These are phyloP conservation scores for Microctenopoma stevenorrisi DNA, from an alignment of 2,797 vertebrate genomes.

Conservation along the genomic window DNA sequence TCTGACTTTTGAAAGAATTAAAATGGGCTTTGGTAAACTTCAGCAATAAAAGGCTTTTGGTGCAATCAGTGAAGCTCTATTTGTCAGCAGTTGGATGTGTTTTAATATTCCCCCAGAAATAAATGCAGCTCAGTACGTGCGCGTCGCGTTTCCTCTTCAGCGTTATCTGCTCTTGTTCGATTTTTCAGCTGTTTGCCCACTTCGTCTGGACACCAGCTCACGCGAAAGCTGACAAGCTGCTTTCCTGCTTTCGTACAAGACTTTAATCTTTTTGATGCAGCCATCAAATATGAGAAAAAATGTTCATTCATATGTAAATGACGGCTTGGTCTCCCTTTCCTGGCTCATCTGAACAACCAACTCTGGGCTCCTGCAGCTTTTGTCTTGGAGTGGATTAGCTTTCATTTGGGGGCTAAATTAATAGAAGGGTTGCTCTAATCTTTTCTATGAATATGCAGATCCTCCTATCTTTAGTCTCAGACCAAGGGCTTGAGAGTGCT, in stretches of 20 bases:
- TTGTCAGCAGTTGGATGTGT: neutral
- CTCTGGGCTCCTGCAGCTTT: slow-evolving; percentile 65
- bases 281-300: slow-evolving; percentile 58
- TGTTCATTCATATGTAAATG: slow-evolving; percentile 80
- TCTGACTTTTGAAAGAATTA: slow-evolving; percentile 26
- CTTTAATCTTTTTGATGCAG: slow-evolving; percentile 77
- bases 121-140: neutral
- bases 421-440: slow-evolving; percentile 75
- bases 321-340: slow-evolving; percentile 60
- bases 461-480: slow-evolving; percentile 72
- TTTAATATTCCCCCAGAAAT: slow-evolving; percentile 32
- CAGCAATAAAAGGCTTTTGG: slow-evolving; percentile 20
- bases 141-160: slow-evolving; percentile 4
- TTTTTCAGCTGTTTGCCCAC: slow-evolving; percentile 32
- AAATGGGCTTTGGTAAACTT: slow-evolving; percentile 21
- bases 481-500: slow-evolving; percentile 54
- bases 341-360: slow-evolving; percentile 55
- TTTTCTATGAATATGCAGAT: slow-evolving; percentile 79
- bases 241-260: slow-evolving; percentile 49
- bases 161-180: slow-evolving; percentile 40
- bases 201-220: slow-evolving; percentile 50
- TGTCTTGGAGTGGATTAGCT: slow-evolving; percentile 78
- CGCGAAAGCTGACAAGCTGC: slow-evolving; percentile 40
- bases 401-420: slow-evolving; percentile 79
- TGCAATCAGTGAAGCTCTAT: slow-evolving; percentile 21